Conservation (phyloP, 2,888 invertebrate genomes). For the Crematogaster levior region DNA sequence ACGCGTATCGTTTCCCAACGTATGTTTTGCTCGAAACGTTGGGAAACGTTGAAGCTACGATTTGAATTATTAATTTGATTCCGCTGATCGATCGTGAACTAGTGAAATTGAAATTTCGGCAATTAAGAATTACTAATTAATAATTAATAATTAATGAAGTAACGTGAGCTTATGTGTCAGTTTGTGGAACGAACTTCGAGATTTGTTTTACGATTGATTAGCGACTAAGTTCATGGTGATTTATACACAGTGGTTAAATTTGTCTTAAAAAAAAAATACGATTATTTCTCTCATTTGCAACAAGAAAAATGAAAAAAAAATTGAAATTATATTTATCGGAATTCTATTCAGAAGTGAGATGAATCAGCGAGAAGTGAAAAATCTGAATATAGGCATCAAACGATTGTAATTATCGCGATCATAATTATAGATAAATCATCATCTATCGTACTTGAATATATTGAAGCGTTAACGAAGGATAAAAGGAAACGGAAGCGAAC, state of each 20-base stretch:
- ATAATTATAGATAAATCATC: background rate
- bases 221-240: background rate
- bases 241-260: background rate
- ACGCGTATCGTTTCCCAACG: background rate
- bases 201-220: background rate
- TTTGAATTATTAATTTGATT: background rate
- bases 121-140: no score
- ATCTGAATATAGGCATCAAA: background rate
- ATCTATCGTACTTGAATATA: no score
- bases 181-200: background rate
- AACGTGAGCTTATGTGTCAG: background rate
- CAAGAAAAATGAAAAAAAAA: no score
- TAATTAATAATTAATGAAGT: slow-evolving; percentile 1
- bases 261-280: background rate
- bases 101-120: background rate
- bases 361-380: background rate
- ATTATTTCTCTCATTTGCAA: background rate
- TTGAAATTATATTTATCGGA: background rate
- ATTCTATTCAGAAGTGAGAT: background rate
- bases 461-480: background rate
- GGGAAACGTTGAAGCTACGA: background rate
- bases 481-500: background rate
- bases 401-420: background rate
- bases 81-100: background rate
- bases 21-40: no score